A percentile compares a stretch with the other conserved stretches of the same genome.
phyloP scores from a whole-genome alignment of 1,140 invertebrate species.

The Carcinoscorpius rotundicauda region DNA sequence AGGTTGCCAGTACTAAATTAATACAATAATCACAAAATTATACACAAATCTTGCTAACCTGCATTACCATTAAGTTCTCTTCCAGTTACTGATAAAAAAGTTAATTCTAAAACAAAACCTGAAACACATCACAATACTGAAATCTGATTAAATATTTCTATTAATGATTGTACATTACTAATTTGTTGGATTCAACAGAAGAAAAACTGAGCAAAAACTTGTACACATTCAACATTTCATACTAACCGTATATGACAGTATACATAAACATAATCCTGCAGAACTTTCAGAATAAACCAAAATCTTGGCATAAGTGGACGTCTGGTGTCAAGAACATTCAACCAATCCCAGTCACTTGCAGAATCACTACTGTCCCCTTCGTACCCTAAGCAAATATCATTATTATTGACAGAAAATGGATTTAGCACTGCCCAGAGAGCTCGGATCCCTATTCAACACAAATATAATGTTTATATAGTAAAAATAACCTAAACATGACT shows the following conservation, averaged over 20 bases:
- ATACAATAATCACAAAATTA: no score
- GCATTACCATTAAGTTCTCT: no score
- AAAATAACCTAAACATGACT: no score
- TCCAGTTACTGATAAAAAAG: not conserved
- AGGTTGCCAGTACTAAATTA: no score
- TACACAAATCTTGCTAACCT: no score
- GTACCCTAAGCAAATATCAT: constrained; percentile 34
- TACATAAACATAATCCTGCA: constrained; percentile 45
- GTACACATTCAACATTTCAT: no score
- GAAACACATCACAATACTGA: not conserved
- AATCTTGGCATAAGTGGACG: constrained; percentile 50
- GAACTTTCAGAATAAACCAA: constrained; percentile 57
- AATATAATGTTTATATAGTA: no score
- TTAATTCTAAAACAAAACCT: constrained; percentile 5
- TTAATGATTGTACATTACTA: not conserved
- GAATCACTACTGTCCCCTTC: constrained; percentile 49
- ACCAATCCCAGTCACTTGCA: constrained; percentile 48
- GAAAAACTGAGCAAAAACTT: no score
- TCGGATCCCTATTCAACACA: no score
- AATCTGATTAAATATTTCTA: constrained; percentile 4
- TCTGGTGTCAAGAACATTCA: constrained; percentile 41
- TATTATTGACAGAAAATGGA: no score
- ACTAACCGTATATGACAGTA: constrained; percentile 51
- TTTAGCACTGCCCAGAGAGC: no score
- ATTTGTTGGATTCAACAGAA: no score